Evolutionary conservation across 1,140 invertebrate species (phyloP), one percentile per base, ranked within the genome.

Genomic region (Apocrypta bakeri): DNA sequence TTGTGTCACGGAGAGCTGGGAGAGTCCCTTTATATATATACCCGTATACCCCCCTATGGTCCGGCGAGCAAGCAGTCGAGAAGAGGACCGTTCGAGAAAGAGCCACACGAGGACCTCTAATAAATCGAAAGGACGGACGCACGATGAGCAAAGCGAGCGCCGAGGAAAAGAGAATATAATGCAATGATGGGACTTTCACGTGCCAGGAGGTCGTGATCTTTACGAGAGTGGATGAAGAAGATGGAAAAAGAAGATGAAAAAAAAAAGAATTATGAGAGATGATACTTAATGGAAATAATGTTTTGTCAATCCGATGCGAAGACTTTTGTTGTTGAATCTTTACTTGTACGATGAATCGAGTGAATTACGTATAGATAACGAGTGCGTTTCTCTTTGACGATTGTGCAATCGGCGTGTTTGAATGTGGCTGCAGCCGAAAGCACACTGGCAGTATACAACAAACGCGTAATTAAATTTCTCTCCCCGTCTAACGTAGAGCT

Each of bases 151-250:
- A 56, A 56, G 75, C 81, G 61, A 40, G 56, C 37, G 24, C 31
- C 31, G 78, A 73, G 81, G 84, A 84, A 83, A 85, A 85, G 75
- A 81, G 79, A 84, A 85, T 84, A 85, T 84, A 83, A 75, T 85
- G 84, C 84, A 83, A 83, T 87, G 87, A 90, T 88, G 88, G 83
- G 86, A 86, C 86, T 89, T 89, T 91, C 86, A 88, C 88, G 88
- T 88, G 89, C 86, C 86, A 86, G 83, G 83, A 84, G 86, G 85
- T 88, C 89, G 86, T 89, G 87, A 88, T 87, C 85, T 79, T 77
- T 84, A 82, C 73, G 79, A 69, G 75, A 87, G 86, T 37, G 3
- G 33, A 37, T 63, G 81, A 48, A 31, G 69, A 64, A 85, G 25
- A 71, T 81, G 21, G 74, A 83, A 87, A 78, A 82, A 61, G 78